phyloP scores from a whole-genome alignment of 2,113 vertebrate genomes.

The Madoqua kirkii region DNA sequence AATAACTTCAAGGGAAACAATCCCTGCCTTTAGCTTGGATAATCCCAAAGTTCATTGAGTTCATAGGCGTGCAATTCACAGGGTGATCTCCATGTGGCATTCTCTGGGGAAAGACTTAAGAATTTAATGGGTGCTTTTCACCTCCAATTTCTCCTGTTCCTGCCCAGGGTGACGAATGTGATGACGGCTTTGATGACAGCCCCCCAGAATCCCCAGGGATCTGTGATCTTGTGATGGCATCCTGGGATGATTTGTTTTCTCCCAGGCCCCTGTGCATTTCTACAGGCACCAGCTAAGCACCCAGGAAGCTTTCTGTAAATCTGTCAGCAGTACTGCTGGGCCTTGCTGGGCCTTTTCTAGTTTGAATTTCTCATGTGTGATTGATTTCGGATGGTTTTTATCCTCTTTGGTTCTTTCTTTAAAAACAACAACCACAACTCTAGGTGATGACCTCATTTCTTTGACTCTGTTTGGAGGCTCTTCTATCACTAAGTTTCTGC shows the following conservation, averaged over 20 bases:
- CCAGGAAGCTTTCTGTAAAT: conserved; percentile 10
- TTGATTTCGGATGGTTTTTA: conserved; percentile 49
- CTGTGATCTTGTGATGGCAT: conserved; percentile 32
- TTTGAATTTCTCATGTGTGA: conserved; percentile 13
- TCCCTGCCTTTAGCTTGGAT: not conserved
- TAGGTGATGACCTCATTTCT: conserved; percentile 50
- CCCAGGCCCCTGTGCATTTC: not conserved
- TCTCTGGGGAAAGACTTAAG: conserved; percentile 32
- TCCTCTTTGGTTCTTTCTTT: not conserved
- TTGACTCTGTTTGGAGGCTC: conserved; percentile 29
- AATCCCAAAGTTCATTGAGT: not conserved
- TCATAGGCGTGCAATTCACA: not conserved
- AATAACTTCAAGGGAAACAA: not conserved
- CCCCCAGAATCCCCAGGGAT: not conserved
- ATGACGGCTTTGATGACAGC: not conserved
- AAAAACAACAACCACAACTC: conserved; percentile 1
- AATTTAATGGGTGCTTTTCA: not conserved
- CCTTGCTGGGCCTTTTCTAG: not conserved
- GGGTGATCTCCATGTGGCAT: not conserved
- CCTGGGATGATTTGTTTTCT: not conserved
- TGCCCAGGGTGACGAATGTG: not conserved
- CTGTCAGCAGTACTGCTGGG: conserved; percentile 4
- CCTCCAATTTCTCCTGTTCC: not conserved
- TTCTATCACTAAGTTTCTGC: not conserved
- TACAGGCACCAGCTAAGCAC: not conserved